phyloP scores from a whole-genome alignment of 1,140 invertebrate species.

The Drosophila bipectinata region DNA sequence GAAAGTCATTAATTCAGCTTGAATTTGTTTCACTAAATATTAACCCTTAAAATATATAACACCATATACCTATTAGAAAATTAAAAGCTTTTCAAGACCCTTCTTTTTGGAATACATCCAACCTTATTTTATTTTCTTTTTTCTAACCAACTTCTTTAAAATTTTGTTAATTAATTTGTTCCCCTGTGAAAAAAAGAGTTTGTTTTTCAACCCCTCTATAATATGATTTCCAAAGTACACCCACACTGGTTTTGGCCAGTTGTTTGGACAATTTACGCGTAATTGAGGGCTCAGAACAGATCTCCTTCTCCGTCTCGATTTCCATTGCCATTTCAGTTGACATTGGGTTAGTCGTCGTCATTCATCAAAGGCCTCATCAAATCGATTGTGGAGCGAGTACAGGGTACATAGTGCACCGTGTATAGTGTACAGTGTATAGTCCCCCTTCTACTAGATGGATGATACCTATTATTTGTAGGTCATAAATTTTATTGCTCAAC shows the following conservation, averaged over 20 bases:
- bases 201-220: background rate
- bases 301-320: constrained; percentile 31
- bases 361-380: constrained; percentile 63
- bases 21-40: too few species aligned
- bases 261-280: constrained; percentile 66
- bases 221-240: background rate
- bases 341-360: constrained; percentile 29
- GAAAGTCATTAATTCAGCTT: too few species aligned
- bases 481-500: constrained; percentile 84
- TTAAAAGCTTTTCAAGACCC: too few species aligned
- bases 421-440: background rate
- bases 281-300: constrained; percentile 57
- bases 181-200: background rate
- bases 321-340: constrained; percentile 31
- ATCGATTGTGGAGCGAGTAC: constrained; percentile 46
- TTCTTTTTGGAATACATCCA: too few species aligned
- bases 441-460: constrained; percentile 28
- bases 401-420: background rate
- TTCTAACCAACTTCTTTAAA: too few species aligned
- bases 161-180: background rate
- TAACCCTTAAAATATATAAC: too few species aligned
- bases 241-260: constrained; percentile 10
- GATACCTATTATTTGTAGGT: constrained; percentile 83
- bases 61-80: too few species aligned
- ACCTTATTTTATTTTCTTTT: too few species aligned